A percentile compares a stretch with the other conserved stretches of the same genome.
Evolutionary conservation across 2,113 vertebrate genomes (phyloP).

Genomic region (Dasyornis broadbenti): DNA sequence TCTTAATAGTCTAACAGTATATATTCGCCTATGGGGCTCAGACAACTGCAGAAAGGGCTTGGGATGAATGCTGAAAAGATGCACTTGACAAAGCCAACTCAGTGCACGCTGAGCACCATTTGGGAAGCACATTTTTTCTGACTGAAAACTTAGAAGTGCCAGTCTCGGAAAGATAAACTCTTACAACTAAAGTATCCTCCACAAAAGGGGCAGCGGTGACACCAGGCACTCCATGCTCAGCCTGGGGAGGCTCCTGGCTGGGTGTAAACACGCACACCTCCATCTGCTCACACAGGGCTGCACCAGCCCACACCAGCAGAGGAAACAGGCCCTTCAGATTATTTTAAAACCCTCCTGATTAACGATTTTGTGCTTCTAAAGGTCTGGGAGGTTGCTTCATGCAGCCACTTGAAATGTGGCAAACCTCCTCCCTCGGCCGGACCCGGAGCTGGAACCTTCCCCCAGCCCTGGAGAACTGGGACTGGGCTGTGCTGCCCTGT

Average conservation of each 20-base stretch:
- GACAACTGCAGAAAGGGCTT: conserved; percentile 32
- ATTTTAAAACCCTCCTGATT: neutral
- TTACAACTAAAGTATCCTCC: neutral
- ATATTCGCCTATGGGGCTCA: conserved; percentile 38
- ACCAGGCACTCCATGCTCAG: rapidly evolving
- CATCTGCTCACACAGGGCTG: neutral
- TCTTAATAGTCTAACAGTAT: conserved; percentile 62
- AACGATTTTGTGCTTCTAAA: conserved; percentile 25
- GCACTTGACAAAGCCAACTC: conserved; percentile 51
- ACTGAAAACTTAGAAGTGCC: conserved; percentile 45
- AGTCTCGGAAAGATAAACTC: neutral
- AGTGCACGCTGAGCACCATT: neutral
- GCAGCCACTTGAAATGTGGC: neutral
- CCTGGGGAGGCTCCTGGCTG: neutral
- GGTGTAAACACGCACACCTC: neutral
- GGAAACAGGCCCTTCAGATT: neutral
- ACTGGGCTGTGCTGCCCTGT: neutral
- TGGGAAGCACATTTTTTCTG: neutral
- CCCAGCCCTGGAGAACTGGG: neutral
- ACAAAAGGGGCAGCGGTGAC: neutral
- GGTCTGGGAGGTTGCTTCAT: neutral
- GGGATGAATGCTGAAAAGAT: conserved; percentile 50
- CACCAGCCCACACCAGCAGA: neutral
- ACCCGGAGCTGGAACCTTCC: neutral
- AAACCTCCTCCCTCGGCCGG: neutral